Evolutionary conservation across 2,797 vertebrate genomes (phyloP), one percentile per base, ranked within the genome.

Genomic region (Scarus forsteni): DNA sequence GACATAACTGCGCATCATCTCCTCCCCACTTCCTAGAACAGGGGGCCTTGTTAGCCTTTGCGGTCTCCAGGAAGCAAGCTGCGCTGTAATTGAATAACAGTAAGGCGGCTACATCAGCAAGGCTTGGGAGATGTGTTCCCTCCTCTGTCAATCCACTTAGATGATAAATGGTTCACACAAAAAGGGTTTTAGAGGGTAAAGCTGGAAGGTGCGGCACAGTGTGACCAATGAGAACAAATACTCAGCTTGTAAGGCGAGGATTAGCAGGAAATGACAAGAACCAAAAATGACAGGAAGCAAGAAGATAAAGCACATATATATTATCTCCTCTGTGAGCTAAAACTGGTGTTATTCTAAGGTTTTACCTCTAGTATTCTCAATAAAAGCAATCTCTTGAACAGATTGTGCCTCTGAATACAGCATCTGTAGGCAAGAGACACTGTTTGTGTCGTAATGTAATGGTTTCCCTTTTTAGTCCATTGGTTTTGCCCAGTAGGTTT

Each of bases 61-160:
- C 18, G 34, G 86, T 83, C 81, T 88, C 79, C 80, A 55, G 79
- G 76, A 91, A 85, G 75, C 78, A 72, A 81, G 83, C 72, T 67
- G 77, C 0, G 49, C 66, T 14, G 46, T 87, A 85, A 92, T 90
- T 88, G 83, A 87, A 89, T 86, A 86, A 87, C 83, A 66, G 82
- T 60, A 50, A 85, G 86, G 79, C 49, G 42, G 75, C 81, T 65
- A 67, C 83, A 79, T 81, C 86, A 74, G 85, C 81, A 46, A 73
- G 76, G 58, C 78, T 62, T 19, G n/a, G 14, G 81, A 83, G 83
- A 85, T 79, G 80, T 81, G 87, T 84, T 80, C 75, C 71, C 67
- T 70, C 75, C 69, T 34, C 65, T 71, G 80, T 88, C 85, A 83
- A 78, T 89, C 85, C 81, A 85, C 81, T 88, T 86, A 84, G 65